These are phyloP conservation scores for Brachypodius melanocephalos DNA, from an alignment of 2,113 vertebrate species.

Conservation along the genomic window DNA sequence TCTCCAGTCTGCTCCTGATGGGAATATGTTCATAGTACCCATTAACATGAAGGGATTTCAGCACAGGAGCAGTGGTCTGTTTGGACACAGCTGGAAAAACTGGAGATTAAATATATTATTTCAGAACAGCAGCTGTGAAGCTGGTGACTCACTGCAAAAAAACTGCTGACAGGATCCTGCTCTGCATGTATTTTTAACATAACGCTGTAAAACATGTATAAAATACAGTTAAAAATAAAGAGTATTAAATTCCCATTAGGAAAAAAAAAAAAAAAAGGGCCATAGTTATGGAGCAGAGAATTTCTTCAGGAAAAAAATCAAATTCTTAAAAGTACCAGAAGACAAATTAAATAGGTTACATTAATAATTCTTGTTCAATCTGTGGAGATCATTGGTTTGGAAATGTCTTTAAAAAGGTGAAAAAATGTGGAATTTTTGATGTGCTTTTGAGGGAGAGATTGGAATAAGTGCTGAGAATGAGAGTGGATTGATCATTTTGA, in stretches of 20 bases:
- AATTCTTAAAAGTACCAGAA: neutral
- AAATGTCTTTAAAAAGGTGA: neutral
- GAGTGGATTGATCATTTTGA: neutral
- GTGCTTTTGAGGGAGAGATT: neutral
- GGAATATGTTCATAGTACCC: neutral
- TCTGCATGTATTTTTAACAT: neutral
- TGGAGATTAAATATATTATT: slow-evolving; percentile 1
- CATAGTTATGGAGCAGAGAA: fast-evolving
- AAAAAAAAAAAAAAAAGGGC: neutral
- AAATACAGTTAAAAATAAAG: neutral
- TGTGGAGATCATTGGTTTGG: neutral
- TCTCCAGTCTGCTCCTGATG: neutral
- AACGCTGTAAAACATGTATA: neutral
- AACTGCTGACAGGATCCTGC: neutral
- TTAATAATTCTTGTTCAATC: neutral
- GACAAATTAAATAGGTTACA: neutral
- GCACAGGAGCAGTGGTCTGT: neutral
- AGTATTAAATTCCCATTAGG: neutral
- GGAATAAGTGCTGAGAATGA: neutral
- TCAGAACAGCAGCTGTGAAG: neutral
- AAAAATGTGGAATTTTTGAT: neutral
- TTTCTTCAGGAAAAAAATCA: neutral
- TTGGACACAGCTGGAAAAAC: slow-evolving; percentile 18
- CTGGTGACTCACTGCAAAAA: neutral
- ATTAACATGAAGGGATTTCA: neutral